Base-by-base conservation (phyloP, 1,140 invertebrate species). In the Bombus cullumanus region DNA sequence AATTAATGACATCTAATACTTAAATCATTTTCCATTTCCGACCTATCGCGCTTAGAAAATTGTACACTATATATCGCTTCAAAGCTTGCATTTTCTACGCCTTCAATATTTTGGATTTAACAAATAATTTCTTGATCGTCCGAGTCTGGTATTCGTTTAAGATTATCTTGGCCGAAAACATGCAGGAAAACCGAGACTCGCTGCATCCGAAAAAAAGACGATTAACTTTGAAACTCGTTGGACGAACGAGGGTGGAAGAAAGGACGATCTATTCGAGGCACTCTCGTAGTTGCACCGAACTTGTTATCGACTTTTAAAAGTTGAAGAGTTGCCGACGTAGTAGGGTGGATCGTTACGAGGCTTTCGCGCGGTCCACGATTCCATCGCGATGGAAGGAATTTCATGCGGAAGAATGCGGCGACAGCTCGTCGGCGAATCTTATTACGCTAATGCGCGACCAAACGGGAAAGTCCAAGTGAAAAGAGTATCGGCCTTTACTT, bases 121-220 rank as follows among this genome's bases (percentile, higher is more conserved):
- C 78, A 86, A 86, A 88, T 73, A 73, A 28, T 31, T 81, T 39
- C 78, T 82, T 88, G 86, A 87, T 85, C 81, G 31, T 62, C 66
- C 41, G 76, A 25, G 72, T 72, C 28, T 31, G 10, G 12, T 66
- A 31, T 59, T 59, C 68, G 37, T 74, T 62, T 66, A 76, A 79
- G 47, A 82, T 86, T 74, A 85, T 74, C 76, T 64, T 78, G n/a
- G 59, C 13, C 64, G n/a, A 41, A 41, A n/a, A 41, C 22, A n/a
- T 31, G 28, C 34, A 12, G 25, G 12, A 53, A 84, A 68, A 59
- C 66, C 66, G 68, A 64, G 77, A 79, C 69, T n/a, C 57, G 66
- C 68, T 74, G 68, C 64, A 25, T 59, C 68, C 47, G 15, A 34
- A 39, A 62, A 47, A 66, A 39, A 31, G 43, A 15, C 73, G 64